Evolutionary conservation across 2,113 vertebrate species (phyloP), one percentile per base, ranked within the genome.

Genomic region (Shinisaurus crocodilurus): DNA sequence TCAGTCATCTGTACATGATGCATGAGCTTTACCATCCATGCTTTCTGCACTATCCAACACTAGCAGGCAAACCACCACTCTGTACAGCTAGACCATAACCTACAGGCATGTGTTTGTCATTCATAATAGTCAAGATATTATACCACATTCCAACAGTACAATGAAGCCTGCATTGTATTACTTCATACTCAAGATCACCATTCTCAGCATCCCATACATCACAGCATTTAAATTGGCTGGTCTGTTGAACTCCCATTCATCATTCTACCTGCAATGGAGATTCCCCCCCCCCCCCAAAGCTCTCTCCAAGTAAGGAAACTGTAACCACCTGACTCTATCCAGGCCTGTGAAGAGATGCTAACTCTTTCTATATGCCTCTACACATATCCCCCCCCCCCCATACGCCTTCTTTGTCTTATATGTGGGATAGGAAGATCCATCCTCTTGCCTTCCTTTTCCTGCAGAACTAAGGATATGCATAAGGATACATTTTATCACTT

Each of bases 191-290:
- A 85, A 29, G n/a, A 85, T 69, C 43, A 70, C n/a, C 29, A 16
- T 69, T 77, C 89, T 70, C 63, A 70, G 75, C 34, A 65, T 12
- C 25, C 63, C 74, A 79, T 90, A 70, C 45, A 90, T 86, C 83
- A 90, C 63, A 86, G 45, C 29, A 34, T 85, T 85, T 70, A 79
- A 90, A 85, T 54, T 79, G 72, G 74, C 74, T 85, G 82, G 60
- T 34, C 34, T 69, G 37, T 67, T 80, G 79, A 79, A n/a, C 75
- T 65, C 40, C 40, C 63, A 85, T 90, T 86, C 75, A 90, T 90
- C 83, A 85, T 50, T 70, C 65, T 79, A 67, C 48, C 82, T 70
- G 60, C 45, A 77, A 67, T 29, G 23, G 43, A 57, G 43, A 70
- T 34, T 77, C 77, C 1, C 3, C 6, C 48, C n/a, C n/a, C n/a